Evolutionary conservation across 2,113 vertebrate species (phyloP), one percentile per base, ranked within the genome.

Genomic region (Hiodon alosoides): DNA sequence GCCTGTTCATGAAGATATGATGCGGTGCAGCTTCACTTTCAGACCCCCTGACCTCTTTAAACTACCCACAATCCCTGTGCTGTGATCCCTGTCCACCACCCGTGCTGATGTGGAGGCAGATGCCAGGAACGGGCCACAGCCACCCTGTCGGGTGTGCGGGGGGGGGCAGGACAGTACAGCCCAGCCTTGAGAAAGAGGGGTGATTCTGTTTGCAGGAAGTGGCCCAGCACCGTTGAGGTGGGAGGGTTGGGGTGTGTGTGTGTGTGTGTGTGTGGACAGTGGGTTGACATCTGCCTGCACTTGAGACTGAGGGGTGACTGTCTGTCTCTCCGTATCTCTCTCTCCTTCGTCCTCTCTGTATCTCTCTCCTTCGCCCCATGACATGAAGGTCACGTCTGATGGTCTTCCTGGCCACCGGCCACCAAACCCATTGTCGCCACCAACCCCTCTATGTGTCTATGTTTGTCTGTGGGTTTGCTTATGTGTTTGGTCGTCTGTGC

Each of bases 381-480:
- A 46, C 54, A 59, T 46, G 11, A 54, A 75, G 73, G 73, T 75
- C 73, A 75, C 47, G 64, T 68, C 65, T 55, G 54, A 54, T 48
- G 73, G 53, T 55, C 73, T 67, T 68, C 73, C 73, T 59, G 73
- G 73, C 53, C 73, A 75, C 73, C 65, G 13, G 53, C 47, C 64
- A 53, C 57, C 52, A 14, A 64, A 67, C 31, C 65, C 67, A 75
- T 75, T 75, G 73, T 75, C 73, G 54, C 65, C 55, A 67, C 73
- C 11, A 64, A 75, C 64, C 54, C 54, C 87, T 89, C 83, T 86
- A 86, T 85, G 91, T 93, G 90, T 90, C 95, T 31, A 31, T 31
- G 31, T 31, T 31, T 31, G 31, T 31, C 31, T 31, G 31, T 31
- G 31, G n/a, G n/a, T n/a, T 31, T 31, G 31, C 31, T 31, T 31